phyloP scores from a whole-genome alignment of 2,113 vertebrate species.

The Morone saxatilis region DNA sequence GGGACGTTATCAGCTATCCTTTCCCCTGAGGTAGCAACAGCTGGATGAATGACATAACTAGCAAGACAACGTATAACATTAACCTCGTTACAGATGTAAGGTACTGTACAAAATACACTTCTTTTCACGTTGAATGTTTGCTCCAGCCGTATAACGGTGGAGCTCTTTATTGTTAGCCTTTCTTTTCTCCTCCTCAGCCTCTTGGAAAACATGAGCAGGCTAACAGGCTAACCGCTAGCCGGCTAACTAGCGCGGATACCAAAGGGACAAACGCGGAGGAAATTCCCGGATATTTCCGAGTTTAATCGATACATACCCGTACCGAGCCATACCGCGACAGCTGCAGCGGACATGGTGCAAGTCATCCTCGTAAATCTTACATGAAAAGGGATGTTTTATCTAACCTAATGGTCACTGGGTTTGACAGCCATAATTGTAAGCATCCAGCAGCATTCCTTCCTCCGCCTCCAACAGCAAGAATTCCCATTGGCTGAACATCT shows the following conservation, averaged over 20 bases:
- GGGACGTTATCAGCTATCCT: not conserved
- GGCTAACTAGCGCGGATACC: conserved; percentile 42
- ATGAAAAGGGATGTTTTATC: conserved; percentile 51
- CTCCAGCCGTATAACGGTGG: conserved; percentile 29
- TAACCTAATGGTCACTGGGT: conserved; percentile 45
- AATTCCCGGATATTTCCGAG: not conserved
- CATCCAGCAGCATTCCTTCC: conserved; percentile 79
- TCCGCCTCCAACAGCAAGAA: conserved; percentile 67
- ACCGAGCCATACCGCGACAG: conserved; percentile 73
- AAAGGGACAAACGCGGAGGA: not conserved
- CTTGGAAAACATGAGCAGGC: conserved; percentile 65
- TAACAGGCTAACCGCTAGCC: conserved; percentile 44
- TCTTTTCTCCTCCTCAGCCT: conserved; percentile 59
- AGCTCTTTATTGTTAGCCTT: conserved; percentile 51
- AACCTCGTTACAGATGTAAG: not conserved
- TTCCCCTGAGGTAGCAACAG: not conserved
- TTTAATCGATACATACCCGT: conserved; percentile 80
- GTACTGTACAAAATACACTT: not conserved
- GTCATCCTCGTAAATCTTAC: conserved; percentile 49
- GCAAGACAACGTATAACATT: not conserved
- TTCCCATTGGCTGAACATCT: conserved; percentile 84
- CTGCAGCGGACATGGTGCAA: conserved; percentile 74
- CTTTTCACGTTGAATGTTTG: not conserved
- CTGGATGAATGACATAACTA: conserved; percentile 1
- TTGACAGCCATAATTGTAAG: conserved; percentile 80